Percentiles rank a stretch among this genome's conserved stretches.
Evolutionary conservation across 2,888 invertebrate species (phyloP).

Genomic region (Drosophila peninsularis): DNA sequence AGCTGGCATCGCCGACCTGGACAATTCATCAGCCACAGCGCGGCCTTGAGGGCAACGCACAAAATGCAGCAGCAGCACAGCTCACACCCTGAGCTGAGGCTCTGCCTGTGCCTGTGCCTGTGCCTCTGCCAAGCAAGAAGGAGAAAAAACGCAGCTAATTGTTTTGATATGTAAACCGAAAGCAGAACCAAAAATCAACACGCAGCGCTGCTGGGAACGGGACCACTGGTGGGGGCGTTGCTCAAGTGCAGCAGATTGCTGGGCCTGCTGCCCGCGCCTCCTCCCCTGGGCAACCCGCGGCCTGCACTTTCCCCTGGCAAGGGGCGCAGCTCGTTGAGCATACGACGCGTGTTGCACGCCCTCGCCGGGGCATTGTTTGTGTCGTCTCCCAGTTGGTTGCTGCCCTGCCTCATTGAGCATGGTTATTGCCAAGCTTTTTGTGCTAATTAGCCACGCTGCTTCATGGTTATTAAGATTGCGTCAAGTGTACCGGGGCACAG

Average conservation of each 20-base stretch:
- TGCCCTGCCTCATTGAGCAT: slow-evolving; percentile 83
- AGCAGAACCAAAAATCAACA: slow-evolving; percentile 77
- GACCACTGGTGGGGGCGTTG: background rate
- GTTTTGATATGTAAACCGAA: slow-evolving; percentile 77
- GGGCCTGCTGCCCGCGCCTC: background rate
- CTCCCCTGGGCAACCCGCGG: background rate
- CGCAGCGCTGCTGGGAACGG: slow-evolving; percentile 47
- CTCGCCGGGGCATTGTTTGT: slow-evolving; percentile 62
- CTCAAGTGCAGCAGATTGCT: slow-evolving; percentile 62
- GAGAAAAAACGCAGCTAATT: slow-evolving; percentile 60
- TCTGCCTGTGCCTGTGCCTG: background rate
- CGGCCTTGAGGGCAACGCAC: slow-evolving; percentile 73
- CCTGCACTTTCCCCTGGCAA: slow-evolving; percentile 26
- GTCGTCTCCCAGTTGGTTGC: slow-evolving; percentile 54
- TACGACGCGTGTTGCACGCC: slow-evolving; percentile 79
- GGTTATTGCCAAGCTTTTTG: slow-evolving; percentile 84
- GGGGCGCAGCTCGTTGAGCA: slow-evolving; percentile 67
- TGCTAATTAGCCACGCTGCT: slow-evolving; percentile 83
- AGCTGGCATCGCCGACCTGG: slow-evolving; percentile 40
- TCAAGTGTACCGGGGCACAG: slow-evolving; percentile 76
- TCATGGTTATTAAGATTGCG: slow-evolving; percentile 84
- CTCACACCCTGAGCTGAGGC: background rate
- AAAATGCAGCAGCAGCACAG: slow-evolving; percentile 52
- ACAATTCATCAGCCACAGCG: slow-evolving; percentile 62
- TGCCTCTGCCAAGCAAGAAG: slow-evolving; percentile 21